Evolutionary conservation across 2,888 invertebrate genomes (phyloP), one percentile per base, ranked within the genome.

Genomic region (Mesoligia furuncula): DNA sequence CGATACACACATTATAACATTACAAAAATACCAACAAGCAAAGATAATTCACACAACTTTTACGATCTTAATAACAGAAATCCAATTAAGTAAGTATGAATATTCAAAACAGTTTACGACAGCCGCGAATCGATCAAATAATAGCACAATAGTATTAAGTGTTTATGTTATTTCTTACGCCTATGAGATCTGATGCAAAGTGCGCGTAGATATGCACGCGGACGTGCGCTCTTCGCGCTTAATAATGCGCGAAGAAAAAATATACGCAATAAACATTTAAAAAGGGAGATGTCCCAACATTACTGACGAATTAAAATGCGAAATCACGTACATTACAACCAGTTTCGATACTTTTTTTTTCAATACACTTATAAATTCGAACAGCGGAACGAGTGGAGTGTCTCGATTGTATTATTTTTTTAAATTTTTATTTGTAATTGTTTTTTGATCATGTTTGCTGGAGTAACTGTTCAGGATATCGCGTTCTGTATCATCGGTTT

Each of bases 221-320:
- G 90, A 83, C 92, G 92, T 82, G 79, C 89, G 81, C 79, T 89
- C 74, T 80, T 80, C 90, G 88, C 87, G 88, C 88, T 83, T 83
- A 88, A 90, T 93, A 91, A 91, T 89, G 87, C 85, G 75, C 87
- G 88, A 90, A 85, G 90, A 91, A 93, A 92, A 92, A 93, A 93
- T 93, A 90, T 79, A 85, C 85, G 93, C 91, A 93, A 94, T 94
- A 93, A 94, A 93, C 92, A 93, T 94, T 93, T 90, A 93, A 94
- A 95, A 93, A 93, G 94, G 93, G 94, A 94, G 92, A 94, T 91
- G 92, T 92, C 84, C 91, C 90, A 88, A 91, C 92, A 94, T 95
- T 95, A 95, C 92, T 87, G 89, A 88, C 88, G 92, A 94, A 95
- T 96, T 95, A 95, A 96, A 96, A 96, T 96, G 96, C 96, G 93